Conservation (phyloP, 2,797 vertebrate genomes). For the Lithobates pipiens region DNA sequence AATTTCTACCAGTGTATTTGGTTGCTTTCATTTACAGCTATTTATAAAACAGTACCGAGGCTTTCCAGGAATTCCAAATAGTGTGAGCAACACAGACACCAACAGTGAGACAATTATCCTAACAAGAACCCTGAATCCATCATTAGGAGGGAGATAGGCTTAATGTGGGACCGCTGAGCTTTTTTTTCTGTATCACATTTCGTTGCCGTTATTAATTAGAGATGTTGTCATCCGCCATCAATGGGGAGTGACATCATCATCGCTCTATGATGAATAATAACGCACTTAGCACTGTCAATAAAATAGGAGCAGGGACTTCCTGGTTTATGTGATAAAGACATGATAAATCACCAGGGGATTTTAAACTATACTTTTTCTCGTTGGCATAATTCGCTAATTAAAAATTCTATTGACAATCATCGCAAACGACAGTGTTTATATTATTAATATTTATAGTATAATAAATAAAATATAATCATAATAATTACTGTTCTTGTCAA, state of each 20-base stretch:
- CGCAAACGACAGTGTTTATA: too few relatives aligned
- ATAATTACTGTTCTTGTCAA: too few relatives aligned
- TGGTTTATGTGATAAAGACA: too few relatives aligned
- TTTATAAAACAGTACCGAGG: background rate
- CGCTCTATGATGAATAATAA: background rate
- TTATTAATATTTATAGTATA: too few relatives aligned
- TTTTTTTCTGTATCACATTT: background rate
- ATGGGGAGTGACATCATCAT: background rate
- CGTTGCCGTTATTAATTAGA: background rate
- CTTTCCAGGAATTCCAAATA: conserved; percentile 10
- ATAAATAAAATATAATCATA: too few relatives aligned
- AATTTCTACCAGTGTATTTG: background rate
- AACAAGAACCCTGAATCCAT: background rate
- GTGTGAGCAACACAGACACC: conserved; percentile 18
- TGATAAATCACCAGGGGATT: too few relatives aligned
- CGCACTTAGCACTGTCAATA: background rate
- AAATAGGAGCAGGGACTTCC: background rate
- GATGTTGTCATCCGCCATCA: background rate
- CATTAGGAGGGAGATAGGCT: conserved; percentile 1
- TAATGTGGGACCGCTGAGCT: background rate
- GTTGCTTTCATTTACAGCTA: background rate
- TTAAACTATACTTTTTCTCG: too few relatives aligned
- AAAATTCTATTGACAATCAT: too few relatives aligned
- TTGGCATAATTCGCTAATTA: too few relatives aligned
- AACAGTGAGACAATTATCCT: conserved; percentile 22